These are phyloP conservation scores for Rattus norvegicus DNA, from an alignment of 2,113 vertebrate genomes.

Conservation along the genomic window GRCr8 NC_086029.1:48431001-48431500, in stretches of 20 bases:
- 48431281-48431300: no score
- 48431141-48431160: not conserved
- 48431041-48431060: not conserved
- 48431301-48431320: not conserved
- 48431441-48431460: not conserved
- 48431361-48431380: constrained; percentile 73
- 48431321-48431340: not conserved
- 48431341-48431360: not conserved
- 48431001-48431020: not conserved
- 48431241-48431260: not conserved
- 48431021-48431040: not conserved
- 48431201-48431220: not conserved
- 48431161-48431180: not conserved
- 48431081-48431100: no score
- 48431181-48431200: not conserved
- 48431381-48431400: constrained; percentile 83
- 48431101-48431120: not conserved
- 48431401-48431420: not conserved
- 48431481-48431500: not conserved
- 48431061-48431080: not conserved
- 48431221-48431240: not conserved
- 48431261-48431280: not conserved
- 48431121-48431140: not conserved
- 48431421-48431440: not conserved
- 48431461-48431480: not conserved